These are phyloP conservation scores for Hipposideros armiger DNA, from an alignment of 2,113 vertebrate genomes.

Conservation along the genomic window DNA sequence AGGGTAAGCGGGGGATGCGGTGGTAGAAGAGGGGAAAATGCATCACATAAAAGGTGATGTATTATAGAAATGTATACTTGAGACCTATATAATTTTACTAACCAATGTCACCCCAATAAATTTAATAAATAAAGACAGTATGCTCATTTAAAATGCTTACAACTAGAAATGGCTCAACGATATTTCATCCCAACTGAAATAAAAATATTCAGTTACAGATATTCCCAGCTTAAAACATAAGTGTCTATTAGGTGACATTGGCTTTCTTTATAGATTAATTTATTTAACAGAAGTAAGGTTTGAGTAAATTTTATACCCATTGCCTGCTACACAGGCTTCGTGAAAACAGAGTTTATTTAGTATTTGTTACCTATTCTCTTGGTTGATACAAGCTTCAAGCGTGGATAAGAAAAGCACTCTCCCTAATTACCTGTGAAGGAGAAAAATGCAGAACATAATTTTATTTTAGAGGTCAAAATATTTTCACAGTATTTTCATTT, in stretches of 20 bases:
- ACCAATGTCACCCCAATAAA: too few relatives aligned
- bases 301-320: not conserved
- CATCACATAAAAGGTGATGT: too few relatives aligned
- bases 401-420: not conserved
- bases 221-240: not conserved
- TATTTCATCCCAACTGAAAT: constrained; percentile 10
- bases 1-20: too few relatives aligned
- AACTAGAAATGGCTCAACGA: not conserved
- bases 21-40: too few relatives aligned
- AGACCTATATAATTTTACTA: too few relatives aligned
- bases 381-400: too few relatives aligned
- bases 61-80: too few relatives aligned
- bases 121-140: not conserved
- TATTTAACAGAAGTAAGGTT: not conserved
- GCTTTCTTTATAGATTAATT: not conserved
- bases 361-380: not conserved
- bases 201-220: not conserved
- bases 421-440: not conserved
- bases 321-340: not conserved
- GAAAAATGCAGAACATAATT: not conserved
- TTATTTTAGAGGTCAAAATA: not conserved
- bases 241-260: not conserved
- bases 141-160: constrained; percentile 10
- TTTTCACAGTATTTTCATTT: not conserved
- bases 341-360: not conserved